Percentiles rank a stretch among this genome's conserved stretches.
Evolutionary conservation across 2,113 vertebrate species (phyloP).

Genomic region (Perca flavescens): DNA sequence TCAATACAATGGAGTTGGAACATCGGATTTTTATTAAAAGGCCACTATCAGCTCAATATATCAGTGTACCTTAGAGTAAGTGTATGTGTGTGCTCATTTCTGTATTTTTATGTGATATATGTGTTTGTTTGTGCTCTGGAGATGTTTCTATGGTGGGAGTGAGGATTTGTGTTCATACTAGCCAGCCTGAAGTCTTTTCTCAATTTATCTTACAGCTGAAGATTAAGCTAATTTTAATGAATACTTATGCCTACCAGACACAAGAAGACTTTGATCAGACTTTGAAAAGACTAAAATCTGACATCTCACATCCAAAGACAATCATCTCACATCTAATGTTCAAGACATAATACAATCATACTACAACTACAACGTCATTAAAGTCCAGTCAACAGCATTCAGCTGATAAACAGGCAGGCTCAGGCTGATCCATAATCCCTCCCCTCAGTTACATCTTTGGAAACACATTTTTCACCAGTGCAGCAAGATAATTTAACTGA

Average conservation of each 20-base stretch:
- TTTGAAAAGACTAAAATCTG: no score
- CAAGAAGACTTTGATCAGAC: no score
- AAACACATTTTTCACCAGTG: slow-evolving; percentile 45
- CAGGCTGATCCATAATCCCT: slow-evolving; percentile 41
- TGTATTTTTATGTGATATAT: neutral
- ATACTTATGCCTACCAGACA: neutral
- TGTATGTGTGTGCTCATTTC: neutral
- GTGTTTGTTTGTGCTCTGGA: neutral
- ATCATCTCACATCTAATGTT: no score
- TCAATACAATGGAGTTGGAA: neutral
- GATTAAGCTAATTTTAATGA: neutral
- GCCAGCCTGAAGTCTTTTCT: no score
- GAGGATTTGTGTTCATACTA: neutral
- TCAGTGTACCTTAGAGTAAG: neutral
- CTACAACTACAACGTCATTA: slow-evolving; percentile 57
- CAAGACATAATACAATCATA: neutral
- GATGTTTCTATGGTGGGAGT: neutral
- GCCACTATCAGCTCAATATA: neutral
- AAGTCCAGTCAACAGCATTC: slow-evolving; percentile 58
- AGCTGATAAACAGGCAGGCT: slow-evolving; percentile 52
- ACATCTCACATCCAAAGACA: no score
- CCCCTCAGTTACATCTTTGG: slow-evolving; percentile 40
- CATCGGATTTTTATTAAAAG: neutral
- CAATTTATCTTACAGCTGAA: neutral
- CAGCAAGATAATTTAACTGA: slow-evolving; percentile 42